Base-by-base conservation (phyloP, 1,140 invertebrate genomes). In the Solen grandis region DNA sequence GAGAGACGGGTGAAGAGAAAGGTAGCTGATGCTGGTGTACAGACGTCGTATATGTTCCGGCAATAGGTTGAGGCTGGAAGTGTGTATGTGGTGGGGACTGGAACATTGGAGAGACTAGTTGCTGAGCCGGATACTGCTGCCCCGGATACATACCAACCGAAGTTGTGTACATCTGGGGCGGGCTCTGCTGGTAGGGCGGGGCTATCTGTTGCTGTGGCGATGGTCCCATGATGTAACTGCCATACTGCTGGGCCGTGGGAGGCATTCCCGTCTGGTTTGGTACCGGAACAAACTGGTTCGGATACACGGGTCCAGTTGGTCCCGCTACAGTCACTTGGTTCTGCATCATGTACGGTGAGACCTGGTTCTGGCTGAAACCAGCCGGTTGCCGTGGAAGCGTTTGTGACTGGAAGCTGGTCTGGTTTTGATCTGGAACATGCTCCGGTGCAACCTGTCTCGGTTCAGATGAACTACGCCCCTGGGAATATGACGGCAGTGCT, bases 171-270 rank as follows among this genome's bases (percentile, higher is more conserved):
- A 68, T n/a, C 10, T 69, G 63, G 22, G 50, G 65, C 19, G 75
- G 75, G 36, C 63, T 69, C 5, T 78, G 75, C 36, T 78, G 75
- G 36, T 68, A 78, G 0, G 66, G 66, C 8, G 65, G 19, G 14
- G 13, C 31, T 22, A 77, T 41, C n/a, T 60, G 72, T 31, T 63
- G 72, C 41, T 63, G 57, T 29, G 72, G n/a, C 13, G 54, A 38
- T 19, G 77, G 77, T 14, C 77, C 77, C 65, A 79, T 70, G 5
- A 79, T 60, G 46, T 79, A 79, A 27, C 77, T 72, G 5, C 65
- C 65, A 36, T 62, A 70, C 19, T 69, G 65, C 22, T 77, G 74
- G 25, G 25, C 57, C 74, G 74, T 72, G 4, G 69, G 69, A 1
- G 69, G 31, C 2, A 72, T 72, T 29, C 69, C 69, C 36, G 52